Conservation (phyloP, 1,140 invertebrate genomes). For the Euura lappo region DNA sequence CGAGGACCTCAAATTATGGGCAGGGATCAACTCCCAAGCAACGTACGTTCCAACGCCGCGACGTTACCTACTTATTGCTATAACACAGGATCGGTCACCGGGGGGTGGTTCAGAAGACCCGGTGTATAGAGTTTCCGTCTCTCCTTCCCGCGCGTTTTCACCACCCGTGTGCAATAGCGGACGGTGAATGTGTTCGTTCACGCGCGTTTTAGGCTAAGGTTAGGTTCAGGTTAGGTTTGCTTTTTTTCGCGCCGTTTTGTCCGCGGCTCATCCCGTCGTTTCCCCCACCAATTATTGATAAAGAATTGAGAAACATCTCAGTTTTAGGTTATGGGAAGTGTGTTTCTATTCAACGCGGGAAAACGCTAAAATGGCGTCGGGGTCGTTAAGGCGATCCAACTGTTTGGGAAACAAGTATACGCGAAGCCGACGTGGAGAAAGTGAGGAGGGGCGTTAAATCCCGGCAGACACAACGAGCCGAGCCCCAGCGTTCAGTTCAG, state of each 20-base stretch:
- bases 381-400: neutral
- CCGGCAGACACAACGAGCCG: neutral
- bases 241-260: too few relatives aligned
- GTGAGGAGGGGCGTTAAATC: neutral
- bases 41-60: neutral
- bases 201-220: neutral
- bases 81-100: neutral
- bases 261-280: too few relatives aligned
- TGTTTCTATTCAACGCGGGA: too few relatives aligned
- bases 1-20: slow-evolving; percentile 6
- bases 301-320: too few relatives aligned
- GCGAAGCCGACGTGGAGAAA: too few relatives aligned
- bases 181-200: slow-evolving; percentile 2
- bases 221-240: too few relatives aligned
- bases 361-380: neutral
- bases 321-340: too few relatives aligned
- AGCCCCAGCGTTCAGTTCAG: too few relatives aligned
- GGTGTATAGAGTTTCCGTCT: neutral
- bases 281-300: too few relatives aligned
- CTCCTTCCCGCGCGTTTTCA: neutral
- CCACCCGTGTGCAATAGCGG: neutral
- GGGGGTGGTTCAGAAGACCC: neutral
- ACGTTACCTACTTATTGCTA: neutral
- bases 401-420: neutral
- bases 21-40: slow-evolving; percentile 5